A percentile compares a stretch with the other conserved stretches of the same genome.
phyloP scores from a whole-genome alignment of 2,888 invertebrate species.

The Boloria selene region DNA sequence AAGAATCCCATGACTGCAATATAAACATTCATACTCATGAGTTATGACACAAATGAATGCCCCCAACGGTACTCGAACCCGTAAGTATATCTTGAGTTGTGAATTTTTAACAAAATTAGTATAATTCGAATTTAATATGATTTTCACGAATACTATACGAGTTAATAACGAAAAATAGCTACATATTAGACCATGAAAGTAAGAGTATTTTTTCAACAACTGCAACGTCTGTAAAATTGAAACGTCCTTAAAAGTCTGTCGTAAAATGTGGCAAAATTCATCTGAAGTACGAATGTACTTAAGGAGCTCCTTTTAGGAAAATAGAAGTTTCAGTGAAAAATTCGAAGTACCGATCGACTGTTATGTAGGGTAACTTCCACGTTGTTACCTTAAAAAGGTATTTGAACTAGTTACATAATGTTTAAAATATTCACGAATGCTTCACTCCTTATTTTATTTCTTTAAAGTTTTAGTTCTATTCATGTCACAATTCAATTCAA shows the following conservation, averaged over 20 bases:
- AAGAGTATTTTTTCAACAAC: conserved; percentile 2
- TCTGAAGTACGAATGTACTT: conserved; percentile 14
- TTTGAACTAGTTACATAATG: conserved; percentile 13
- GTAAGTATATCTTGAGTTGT: too few relatives aligned
- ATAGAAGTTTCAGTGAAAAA: conserved; percentile 20
- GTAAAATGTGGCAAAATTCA: conserved; percentile 22
- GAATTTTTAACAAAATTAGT: too few relatives aligned
- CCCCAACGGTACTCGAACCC: too few relatives aligned
- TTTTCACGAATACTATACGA: background rate
- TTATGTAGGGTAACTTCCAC: background rate
- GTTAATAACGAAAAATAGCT: too few relatives aligned
- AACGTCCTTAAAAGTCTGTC: conserved; percentile 13
- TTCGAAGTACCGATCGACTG: conserved; percentile 11
- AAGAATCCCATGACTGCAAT: too few relatives aligned
- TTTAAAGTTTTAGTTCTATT: background rate
- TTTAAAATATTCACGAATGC: conserved; percentile 10
- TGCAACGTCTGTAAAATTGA: conserved; percentile 18
- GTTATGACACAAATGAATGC: too few relatives aligned
- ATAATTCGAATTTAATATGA: background rate
- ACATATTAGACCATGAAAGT: background rate
- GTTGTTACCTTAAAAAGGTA: conserved; percentile 1
- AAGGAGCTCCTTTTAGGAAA: conserved; percentile 23
- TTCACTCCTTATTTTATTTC: conserved; percentile 4
- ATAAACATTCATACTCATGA: too few relatives aligned
- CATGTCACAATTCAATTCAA: background rate